A percentile compares a stretch with the other conserved stretches of the same genome.
phyloP scores from a whole-genome alignment of 2,888 invertebrate genomes.

The Lissonota sp. region DNA sequence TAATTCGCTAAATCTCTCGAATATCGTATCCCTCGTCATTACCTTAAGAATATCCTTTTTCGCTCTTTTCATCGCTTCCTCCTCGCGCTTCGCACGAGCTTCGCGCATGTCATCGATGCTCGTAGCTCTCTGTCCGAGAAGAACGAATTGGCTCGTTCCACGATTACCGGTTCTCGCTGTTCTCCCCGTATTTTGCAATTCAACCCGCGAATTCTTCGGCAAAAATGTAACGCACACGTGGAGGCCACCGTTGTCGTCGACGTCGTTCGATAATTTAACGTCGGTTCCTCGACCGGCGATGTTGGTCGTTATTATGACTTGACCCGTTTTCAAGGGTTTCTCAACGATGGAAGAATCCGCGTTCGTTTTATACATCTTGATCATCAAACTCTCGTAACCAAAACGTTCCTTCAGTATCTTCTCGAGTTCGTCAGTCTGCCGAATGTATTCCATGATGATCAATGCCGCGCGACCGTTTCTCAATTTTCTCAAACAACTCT shows the following conservation, averaged over 20 bases:
- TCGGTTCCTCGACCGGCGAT: slow-evolving; percentile 82
- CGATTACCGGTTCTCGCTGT: slow-evolving; percentile 79
- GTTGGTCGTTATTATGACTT: slow-evolving; percentile 81
- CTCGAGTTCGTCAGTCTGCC: slow-evolving; percentile 10
- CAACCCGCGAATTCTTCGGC: slow-evolving; percentile 80
- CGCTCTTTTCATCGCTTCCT: slow-evolving; percentile 1
- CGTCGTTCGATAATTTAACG: slow-evolving; percentile 72
- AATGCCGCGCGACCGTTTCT: slow-evolving; percentile 72
- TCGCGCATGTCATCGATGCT: slow-evolving; percentile 8
- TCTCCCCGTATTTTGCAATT: slow-evolving; percentile 81
- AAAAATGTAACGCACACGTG: slow-evolving; percentile 81
- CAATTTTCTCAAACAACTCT: slow-evolving; percentile 52
- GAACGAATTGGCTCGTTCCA: slow-evolving; percentile 77
- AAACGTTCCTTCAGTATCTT: slow-evolving; percentile 17
- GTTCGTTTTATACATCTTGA: slow-evolving; percentile 34
- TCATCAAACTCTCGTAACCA: slow-evolving; percentile 3
- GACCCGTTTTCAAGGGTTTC: slow-evolving; percentile 65
- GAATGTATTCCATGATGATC: slow-evolving; percentile 68
- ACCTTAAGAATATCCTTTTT: no score
- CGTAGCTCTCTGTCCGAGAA: slow-evolving; percentile 18
- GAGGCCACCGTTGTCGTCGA: slow-evolving; percentile 77
- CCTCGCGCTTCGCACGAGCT: not conserved
- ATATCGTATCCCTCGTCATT: no score
- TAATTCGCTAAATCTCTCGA: not conserved
- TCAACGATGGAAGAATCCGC: slow-evolving; percentile 42